Base-by-base conservation (phyloP, 2,113 vertebrate genomes). In the Sminthopsis crassicaudata region DNA sequence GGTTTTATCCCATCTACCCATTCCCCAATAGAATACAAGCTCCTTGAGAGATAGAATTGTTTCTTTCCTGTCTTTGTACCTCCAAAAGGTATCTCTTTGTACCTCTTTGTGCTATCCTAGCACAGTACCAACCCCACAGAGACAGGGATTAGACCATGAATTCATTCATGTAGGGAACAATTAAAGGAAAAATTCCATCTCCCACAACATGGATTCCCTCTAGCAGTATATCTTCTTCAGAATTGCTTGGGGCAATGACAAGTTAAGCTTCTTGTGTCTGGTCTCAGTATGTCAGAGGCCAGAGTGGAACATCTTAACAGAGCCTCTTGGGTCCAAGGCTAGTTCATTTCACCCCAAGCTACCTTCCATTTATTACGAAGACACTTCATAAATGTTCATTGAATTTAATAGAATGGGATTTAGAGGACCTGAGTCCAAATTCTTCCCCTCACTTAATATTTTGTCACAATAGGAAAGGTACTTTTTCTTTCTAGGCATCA, bases 371-470 rank as follows among this genome's bases (percentile, higher is more conserved):
- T 67, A 30, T 30, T 27, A 30, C 8, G 3, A 3, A 27, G 2
- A 27, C 8, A 30, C 25, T 60, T 60, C 55, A 60, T 60, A 60
- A 60, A 60, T 60, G 30, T 11, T 36, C 60, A n/a, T 76, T n/a
- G 14, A 76, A n/a, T 76, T 76, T 76, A n/a, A 67, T 76, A n/a
- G 60, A 76, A n/a, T 76, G 4, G 36, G 4, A n/a, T n/a, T 76
- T 76, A 2, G 36, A n/a, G 36, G 23, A 52, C 46, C 54, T 95
- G 90, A 11, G 30, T 96, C 48, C 92, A n/a, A 94, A 94, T 67
- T 24, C 36, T 93, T n/a, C 67, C 92, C 92, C 2, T 36, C n/a
- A 93, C 2, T 93, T 50, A 48, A 46, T 36, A 53, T 10, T 19
- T 90, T 67, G 42, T 92, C 84, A 60, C 22, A 42, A 46, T 91